Evolutionary conservation across 2,888 invertebrate genomes (phyloP), one percentile per base, ranked within the genome.

Genomic region (Epiblema foenella): DNA sequence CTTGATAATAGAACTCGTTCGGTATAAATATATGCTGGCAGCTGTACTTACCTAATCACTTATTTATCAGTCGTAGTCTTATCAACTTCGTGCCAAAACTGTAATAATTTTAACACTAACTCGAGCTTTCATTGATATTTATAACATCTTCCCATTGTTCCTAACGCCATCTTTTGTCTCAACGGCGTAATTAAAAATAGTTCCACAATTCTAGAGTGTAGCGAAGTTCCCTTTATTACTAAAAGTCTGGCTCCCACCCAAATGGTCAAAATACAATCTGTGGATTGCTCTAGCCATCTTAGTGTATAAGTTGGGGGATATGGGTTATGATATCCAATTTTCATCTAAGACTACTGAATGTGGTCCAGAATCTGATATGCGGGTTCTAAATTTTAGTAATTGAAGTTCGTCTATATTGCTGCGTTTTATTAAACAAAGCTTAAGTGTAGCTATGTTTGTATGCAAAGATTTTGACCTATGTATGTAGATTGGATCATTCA

Each of bases 241-340:
- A 37, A 51, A 69, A 64, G 65, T 59, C 67, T 71, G 71, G 71
- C 66, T 37, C 18, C 56, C 18, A 18, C 60, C 71, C 71, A 71
- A 71, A 71, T 71, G 62, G 71, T 67, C 71, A 62, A 71, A 71
- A 71, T 20, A 71, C 71, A 71, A 71, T 71, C 71, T 56, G 33
- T 54, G 49, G 60, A 70, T 33, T 56, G 66, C 59, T 46, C 60
- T n/a, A 7, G 29, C 29, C 15, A 33, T 56, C n/a, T 46, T 18
- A 37, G 63, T 58, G 51, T n/a, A 24, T 42, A 59, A 59, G 18
- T 59, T 12, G n/a, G 24, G n/a, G n/a, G n/a, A n/a, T n/a, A n/a
- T n/a, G n/a, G n/a, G 51, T 24, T 29, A 42, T 64, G 17, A 15
- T 12, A 54, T 33, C 29, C 42, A 46, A 65, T 59, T 60, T 39